Evolutionary conservation across 2,113 vertebrate species (phyloP), one percentile per base, ranked within the genome.

Genomic region (Mustela nigripes): DNA sequence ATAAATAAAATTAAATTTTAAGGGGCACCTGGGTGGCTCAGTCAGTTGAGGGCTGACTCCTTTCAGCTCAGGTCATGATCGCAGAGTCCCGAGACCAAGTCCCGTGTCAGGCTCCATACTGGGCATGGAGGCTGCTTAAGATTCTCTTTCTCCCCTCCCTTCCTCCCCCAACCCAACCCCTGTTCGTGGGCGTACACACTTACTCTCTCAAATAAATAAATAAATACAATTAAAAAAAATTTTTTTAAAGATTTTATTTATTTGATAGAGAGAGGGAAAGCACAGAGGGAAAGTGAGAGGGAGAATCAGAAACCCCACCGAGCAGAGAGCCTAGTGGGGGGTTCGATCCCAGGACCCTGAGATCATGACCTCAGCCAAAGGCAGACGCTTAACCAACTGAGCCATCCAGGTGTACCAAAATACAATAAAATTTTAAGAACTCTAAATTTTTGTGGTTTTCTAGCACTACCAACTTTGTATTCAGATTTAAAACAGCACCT

Each of bases 381-480:
- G 31, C 63, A 67, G 63, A 67, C 0, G 1, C 31, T 67, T 67
- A 67, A 33, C 63, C 6, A 1, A 67, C 14, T 67, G 63, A 67
- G 28, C 14, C 31, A 33, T 15, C 63, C 14, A 67, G 63, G 31
- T 33, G 6, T 67, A 67, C 63, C 14, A 33, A 67, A 67, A 67
- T 16, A 67, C 14, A 67, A 16, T 33, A 67, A 67, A 88, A 79
- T 74, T 33, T 81, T 60, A 92, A 62, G 6, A 96, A 63, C n/a
- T 82, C n/a, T 80, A 89, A 71, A 62, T 53, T 56, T 82, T 88
- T 93, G 53, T 93, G 28, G 26, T 76, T 96, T 33, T 94, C 33
- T 79, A 67, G 76, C 16, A 90, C 14, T 83, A 89, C 73, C 2
- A 11, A 65, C 63, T 65, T 56, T 91, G 28, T 63, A 7, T 95